Base-by-base conservation (phyloP, 2,113 vertebrate species). In the Thalassarche chlororhynchos region DNA sequence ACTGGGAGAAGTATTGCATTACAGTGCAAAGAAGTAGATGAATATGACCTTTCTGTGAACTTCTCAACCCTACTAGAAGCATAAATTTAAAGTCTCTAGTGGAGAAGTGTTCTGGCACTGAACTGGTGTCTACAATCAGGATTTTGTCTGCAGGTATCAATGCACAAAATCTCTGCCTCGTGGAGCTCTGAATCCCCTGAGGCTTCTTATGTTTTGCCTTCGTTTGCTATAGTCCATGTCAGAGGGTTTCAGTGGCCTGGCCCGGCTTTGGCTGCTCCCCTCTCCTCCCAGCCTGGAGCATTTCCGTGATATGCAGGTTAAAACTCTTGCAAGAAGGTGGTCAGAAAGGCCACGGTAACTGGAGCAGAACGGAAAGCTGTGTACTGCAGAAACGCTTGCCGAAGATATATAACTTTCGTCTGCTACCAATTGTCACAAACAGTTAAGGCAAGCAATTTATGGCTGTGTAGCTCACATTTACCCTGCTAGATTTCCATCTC, bases 71-170 rank as follows among this genome's bases (percentile, higher is more conserved):
- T 72, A 32, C 89, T 79, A 83, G 95, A 87, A 95, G 90, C 94
- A 97, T 98, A 98, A 94, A 98, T 98, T 96, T 91, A 78, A 97
- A 91, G 86, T 83, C 95, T 96, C 84, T 96, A 61, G 92, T 47
- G 44, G 94, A 94, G 89, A 95, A 96, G 84, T n/a, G 87, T 97
- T 97, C 90, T 97, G 97, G 95, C 95, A 83, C 94, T 93, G 89
- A 96, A 71, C 89, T 85, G 94, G 90, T 95, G 86, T 93, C 93
- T 96, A 97, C 97, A 98, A 97, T 98, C 97, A 95, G 97, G 96
- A 98, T 97, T 97, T 91, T 96, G 97, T 98, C 96, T 97, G 93
- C 86, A 96, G 94, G 94, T 96, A 96, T 94, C 95, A 97, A 92
- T 86, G 82, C 91, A 94, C 93, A 93, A 94, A 96, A 97, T 95